Evolutionary conservation across 2,888 invertebrate species (phyloP).

Genomic region (Andrena camellia): DNA sequence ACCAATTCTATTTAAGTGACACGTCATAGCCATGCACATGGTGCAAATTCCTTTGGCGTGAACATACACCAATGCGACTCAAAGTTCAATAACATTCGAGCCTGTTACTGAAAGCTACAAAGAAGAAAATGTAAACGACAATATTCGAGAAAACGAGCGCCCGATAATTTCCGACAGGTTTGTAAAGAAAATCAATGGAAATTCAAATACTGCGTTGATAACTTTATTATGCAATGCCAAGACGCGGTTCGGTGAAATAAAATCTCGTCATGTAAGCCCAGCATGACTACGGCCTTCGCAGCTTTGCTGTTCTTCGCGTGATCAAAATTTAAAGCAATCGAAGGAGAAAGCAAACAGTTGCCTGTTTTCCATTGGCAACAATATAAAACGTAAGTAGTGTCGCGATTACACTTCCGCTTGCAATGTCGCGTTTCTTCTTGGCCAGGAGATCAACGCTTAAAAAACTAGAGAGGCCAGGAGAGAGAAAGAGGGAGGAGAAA

Average conservation of each 20-base stretch:
- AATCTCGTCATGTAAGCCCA: neutral
- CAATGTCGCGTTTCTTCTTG: constrained; percentile 48
- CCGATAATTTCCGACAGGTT: too few relatives aligned
- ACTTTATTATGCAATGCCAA: too few relatives aligned
- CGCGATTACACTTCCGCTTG: constrained; percentile 30
- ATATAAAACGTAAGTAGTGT: constrained; percentile 26
- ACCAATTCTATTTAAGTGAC: too few relatives aligned
- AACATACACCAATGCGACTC: too few relatives aligned
- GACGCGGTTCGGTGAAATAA: neutral
- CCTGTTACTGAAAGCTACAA: too few relatives aligned
- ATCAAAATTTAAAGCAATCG: constrained; percentile 3
- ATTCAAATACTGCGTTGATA: too few relatives aligned
- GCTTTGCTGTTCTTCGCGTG: neutral
- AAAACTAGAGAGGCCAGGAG: constrained; percentile 17
- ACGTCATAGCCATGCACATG: too few relatives aligned
- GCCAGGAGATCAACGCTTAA: constrained; percentile 31
- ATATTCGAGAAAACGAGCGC: too few relatives aligned
- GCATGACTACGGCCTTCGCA: neutral
- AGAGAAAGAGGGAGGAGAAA: constrained; percentile 49
- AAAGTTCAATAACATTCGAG: too few relatives aligned
- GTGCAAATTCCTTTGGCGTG: too few relatives aligned
- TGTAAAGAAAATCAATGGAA: too few relatives aligned
- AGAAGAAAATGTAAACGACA: too few relatives aligned
- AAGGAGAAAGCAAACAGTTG: constrained; percentile 27
- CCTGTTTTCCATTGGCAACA: constrained; percentile 34